phyloP scores from a whole-genome alignment of 2,797 vertebrate genomes.

The Threskiornis aethiopicus region DNA sequence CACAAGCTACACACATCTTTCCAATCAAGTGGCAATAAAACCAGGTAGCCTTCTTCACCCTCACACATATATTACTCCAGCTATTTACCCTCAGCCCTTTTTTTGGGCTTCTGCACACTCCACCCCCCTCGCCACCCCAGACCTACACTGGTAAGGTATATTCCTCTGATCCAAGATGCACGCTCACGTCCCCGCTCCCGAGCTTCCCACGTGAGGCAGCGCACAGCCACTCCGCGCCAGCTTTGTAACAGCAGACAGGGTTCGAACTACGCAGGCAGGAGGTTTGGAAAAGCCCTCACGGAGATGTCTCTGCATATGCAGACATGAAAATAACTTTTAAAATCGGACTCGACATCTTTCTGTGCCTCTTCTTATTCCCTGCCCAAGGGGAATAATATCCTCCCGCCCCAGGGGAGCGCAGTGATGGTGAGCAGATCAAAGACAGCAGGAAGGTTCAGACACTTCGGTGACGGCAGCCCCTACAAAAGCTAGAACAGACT shows the following conservation, averaged over 20 bases:
- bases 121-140: neutral
- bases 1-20: slow-evolving; percentile 13
- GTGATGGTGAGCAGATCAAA: accelerated
- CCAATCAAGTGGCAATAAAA: neutral
- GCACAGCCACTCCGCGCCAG: neutral
- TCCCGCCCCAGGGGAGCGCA: neutral
- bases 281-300: neutral
- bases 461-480: neutral
- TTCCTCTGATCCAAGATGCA: neutral
- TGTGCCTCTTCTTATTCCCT: neutral
- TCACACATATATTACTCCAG: neutral
- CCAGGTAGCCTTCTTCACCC: neutral
- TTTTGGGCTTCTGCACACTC: neutral
- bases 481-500: neutral
- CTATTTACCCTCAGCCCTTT: neutral
- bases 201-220: accelerated
- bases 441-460: neutral
- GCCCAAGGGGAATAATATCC: neutral
- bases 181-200: accelerated
- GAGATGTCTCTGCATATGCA: neutral
- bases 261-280: neutral
- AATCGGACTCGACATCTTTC: neutral
- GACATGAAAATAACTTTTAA: neutral
- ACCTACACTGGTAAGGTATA: neutral
- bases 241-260: neutral